phyloP scores from a whole-genome alignment of 2,797 vertebrate genomes.

The Pangasius djambal region DNA sequence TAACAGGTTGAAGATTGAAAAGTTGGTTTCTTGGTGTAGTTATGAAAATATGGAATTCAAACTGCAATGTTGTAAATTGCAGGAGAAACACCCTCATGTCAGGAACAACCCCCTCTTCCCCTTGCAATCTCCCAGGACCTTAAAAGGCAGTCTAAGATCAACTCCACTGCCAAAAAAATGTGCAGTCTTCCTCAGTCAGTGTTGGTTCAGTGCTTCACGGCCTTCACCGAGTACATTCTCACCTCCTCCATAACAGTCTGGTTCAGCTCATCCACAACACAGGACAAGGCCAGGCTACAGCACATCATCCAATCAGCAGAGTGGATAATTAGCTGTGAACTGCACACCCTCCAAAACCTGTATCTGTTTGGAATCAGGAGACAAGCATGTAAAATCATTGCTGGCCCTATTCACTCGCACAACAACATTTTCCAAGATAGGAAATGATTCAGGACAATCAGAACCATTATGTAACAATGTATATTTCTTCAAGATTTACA shows the following conservation, averaged over 20 bases:
- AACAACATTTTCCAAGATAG: not conserved
- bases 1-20: not conserved
- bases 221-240: slow-evolving; percentile 20
- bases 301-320: slow-evolving; percentile 17
- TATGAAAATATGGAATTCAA: not conserved
- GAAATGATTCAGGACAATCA: not conserved
- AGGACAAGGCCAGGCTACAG: slow-evolving; percentile 12
- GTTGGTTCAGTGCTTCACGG: not conserved
- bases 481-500: not conserved
- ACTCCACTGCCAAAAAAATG: not conserved
- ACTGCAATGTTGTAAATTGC: not conserved
- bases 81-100: too few species aligned
- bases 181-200: slow-evolving; percentile 6
- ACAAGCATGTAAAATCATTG: not conserved
- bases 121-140: not conserved
- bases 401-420: not conserved
- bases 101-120: not conserved
- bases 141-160: not conserved
- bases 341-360: slow-evolving; percentile 1
- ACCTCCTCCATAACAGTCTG: slow-evolving; percentile 25
- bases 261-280: slow-evolving; percentile 14
- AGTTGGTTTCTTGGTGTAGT: not conserved
- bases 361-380: slow-evolving; percentile 1
- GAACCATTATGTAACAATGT: not conserved
- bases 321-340: slow-evolving; percentile 18